Base-by-base conservation (phyloP, 2,113 vertebrate species). In the Carassius gibelio region DNA sequence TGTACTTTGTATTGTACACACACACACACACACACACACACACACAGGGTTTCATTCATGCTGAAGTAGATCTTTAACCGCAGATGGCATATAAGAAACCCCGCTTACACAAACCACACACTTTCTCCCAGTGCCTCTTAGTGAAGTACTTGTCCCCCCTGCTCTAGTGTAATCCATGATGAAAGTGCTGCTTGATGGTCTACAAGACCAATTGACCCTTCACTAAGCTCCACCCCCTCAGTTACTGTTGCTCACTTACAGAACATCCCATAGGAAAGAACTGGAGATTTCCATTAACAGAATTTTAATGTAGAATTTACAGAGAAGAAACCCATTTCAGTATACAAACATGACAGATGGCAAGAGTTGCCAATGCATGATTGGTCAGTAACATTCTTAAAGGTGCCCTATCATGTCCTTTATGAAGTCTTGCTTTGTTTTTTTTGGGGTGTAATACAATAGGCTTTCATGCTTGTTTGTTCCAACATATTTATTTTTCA, bases 111-210 rank as follows among this genome's bases (percentile, higher is more conserved):
- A 48, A 64, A 81, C 1, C 59, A 62, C 78, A 78, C 34, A n/a
- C 38, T 59, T 66, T 61, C 5, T 38, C 6, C 8, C 11, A 30
- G 64, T 34, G 50, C 21, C n/a, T 82, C 52, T 74, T 23, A 8
- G 15, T 52, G 50, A 50, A 34, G 14, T 50, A 64, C 10, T 34
- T 81, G 80, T 66, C 42, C 10, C 52, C 19, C 57, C 26, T 5
- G 72, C 84, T 61, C 48, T 55, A 85, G 34, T 72, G 62, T 71
- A 78, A 85, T 71, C 62, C 68, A 55, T 23, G 50, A 72, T 69
- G n/a, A 83, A 48, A 79, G 82, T 62, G n/a, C 30, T 48, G 42
- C 64, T 61, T 85, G 34, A 66, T 3, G 13, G 15, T 86, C 30
- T 34, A 77, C 61, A 83, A 38, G 17, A 9, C 26, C 48, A 68